phyloP scores from a whole-genome alignment of 2,888 invertebrate species.

The Netelia melanura region DNA sequence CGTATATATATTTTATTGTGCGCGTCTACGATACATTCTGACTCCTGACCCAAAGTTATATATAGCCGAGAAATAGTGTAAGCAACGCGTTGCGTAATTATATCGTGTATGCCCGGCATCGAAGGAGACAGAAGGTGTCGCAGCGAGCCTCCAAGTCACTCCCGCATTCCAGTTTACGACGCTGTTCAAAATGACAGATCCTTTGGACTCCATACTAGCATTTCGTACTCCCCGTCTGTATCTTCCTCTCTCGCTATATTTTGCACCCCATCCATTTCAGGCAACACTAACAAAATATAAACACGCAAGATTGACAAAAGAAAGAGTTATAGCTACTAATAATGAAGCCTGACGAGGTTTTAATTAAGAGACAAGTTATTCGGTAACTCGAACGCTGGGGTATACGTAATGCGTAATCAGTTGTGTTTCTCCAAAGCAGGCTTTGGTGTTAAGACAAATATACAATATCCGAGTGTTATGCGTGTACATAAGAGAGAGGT shows the following conservation, averaged over 20 bases:
- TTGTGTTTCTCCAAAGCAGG: not conserved
- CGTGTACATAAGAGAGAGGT: not conserved
- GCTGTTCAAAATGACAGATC: not conserved
- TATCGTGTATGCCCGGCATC: conserved; percentile 47
- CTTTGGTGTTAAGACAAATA: not conserved
- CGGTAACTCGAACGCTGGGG: not conserved
- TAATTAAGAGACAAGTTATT: not conserved
- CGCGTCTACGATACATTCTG: conserved; percentile 20
- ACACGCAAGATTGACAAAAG: no score
- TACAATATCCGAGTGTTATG: not conserved
- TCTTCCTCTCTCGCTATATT: no score
- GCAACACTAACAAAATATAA: no score
- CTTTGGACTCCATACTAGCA: not conserved
- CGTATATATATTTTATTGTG: conserved; percentile 37
- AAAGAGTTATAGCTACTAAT: no score
- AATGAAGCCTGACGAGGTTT: no score
- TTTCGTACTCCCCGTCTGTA: no score
- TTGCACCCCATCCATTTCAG: no score
- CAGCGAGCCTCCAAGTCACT: not conserved
- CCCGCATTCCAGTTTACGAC: not conserved
- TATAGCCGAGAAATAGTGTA: conserved; percentile 72
- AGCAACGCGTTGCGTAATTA: conserved; percentile 72
- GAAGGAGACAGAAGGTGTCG: not conserved
- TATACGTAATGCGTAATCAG: not conserved
- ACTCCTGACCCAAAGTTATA: conserved; percentile 47